Base-by-base conservation (phyloP, 1,140 invertebrate genomes). In the Delia radicum region DNA sequence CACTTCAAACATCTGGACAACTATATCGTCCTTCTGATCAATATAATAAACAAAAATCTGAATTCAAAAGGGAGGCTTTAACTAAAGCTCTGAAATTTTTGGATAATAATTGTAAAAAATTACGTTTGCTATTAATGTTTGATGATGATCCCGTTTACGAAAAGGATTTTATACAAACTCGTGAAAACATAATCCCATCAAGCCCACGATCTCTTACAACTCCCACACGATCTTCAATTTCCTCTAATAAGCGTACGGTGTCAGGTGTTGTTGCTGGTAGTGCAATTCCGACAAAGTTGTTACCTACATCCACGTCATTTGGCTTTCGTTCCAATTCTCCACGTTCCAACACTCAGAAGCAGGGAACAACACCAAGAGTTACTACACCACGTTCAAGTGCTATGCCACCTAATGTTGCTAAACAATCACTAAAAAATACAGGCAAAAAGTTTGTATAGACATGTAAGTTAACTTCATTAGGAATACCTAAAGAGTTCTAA, bases 91-190 rank as follows among this genome's bases (percentile, higher is more conserved):
- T 76, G 71, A 29, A 61, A 37, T 73, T 76, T 18, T 6, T 73
- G 2, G 71, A 65, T 13, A 74, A 76, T 18, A 29, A 63, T 12
- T 63, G 55, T 18, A 55, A 48, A 7, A 76, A 73, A 55, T 12
- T 76, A 2, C 71, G n/a, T 24, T 21, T 73, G 24, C n/a, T 67
- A 18, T 21, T 76, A 3, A 48, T 73, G 13, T 76, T 76, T 33
- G 75, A 76, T 6, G 71, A 76, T 6, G 55, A 63, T 29, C 28
- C 71, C 2, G 15, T 29, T n/a, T 46, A 21, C 21, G 75, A 76
- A 29, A 28, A 76, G 13, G 10, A 73, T 2, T n/a, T n/a, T n/a
- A n/a, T n/a, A n/a, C n/a, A n/a, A n/a, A n/a, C n/a, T n/a, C n/a
- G n/a, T n/a, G n/a, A n/a, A n/a, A n/a, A n/a, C n/a, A n/a, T n/a